Evolutionary conservation across 2,888 invertebrate species (phyloP).

Genomic region (Thumatha senex): DNA sequence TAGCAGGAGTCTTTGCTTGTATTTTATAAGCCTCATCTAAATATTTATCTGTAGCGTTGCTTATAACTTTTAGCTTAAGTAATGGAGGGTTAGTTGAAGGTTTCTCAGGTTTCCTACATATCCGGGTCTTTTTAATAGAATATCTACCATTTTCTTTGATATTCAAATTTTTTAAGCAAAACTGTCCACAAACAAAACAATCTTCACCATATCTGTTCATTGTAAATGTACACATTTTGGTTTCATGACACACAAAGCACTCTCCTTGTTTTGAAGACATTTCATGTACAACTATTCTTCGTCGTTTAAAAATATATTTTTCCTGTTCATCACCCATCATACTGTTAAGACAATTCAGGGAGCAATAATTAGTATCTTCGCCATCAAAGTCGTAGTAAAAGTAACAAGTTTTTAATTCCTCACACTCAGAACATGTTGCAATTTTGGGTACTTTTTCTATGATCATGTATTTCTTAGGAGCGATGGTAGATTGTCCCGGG

Average conservation of each 20-base stretch:
- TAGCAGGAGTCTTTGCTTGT: conserved; percentile 83
- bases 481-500: conserved; percentile 55
- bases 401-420: conserved; percentile 69
- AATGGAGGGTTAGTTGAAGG: conserved; percentile 53
- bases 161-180: conserved; percentile 82
- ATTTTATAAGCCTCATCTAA: conserved; percentile 81
- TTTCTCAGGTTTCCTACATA: conserved; percentile 6
- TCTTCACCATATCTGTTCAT: conserved; percentile 77
- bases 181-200: conserved; percentile 80
- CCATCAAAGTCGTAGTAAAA: conserved; percentile 75
- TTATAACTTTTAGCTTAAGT: conserved; percentile 76
- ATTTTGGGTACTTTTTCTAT: conserved; percentile 63
- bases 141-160: conserved; percentile 54
- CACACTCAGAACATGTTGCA: conserved; percentile 68
- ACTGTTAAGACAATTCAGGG: conserved; percentile 78
- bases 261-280: conserved; percentile 42
- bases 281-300: conserved; percentile 78
- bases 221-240: conserved; percentile 72
- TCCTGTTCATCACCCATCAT: conserved; percentile 81
- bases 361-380: conserved; percentile 79
- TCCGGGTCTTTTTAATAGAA: conserved; percentile 11
- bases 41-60: conserved; percentile 80
- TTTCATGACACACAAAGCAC: conserved; percentile 79
- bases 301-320: conserved; percentile 80
- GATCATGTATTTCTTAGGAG: conserved; percentile 64